phyloP scores from a whole-genome alignment of 2,113 vertebrate genomes.

The Phylloscopus whistleri region DNA sequence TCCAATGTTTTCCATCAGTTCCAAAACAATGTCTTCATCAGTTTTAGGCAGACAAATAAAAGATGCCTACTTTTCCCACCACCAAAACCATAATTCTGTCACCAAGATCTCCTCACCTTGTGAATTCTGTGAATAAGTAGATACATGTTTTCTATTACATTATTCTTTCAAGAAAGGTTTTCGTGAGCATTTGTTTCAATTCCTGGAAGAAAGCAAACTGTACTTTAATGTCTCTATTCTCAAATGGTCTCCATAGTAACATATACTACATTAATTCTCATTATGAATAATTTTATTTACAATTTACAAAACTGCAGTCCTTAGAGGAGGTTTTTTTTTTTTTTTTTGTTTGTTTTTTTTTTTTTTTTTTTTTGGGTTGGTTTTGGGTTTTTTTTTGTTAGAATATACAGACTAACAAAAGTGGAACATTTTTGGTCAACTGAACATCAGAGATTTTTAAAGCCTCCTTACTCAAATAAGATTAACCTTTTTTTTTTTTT shows the following conservation, averaged over 20 bases:
- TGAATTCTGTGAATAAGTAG: background rate
- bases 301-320: background rate
- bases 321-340: background rate
- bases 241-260: conserved; percentile 30
- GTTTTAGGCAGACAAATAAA: background rate
- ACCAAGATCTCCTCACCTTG: background rate
- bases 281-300: conserved; percentile 6
- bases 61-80: background rate
- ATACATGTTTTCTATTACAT: background rate
- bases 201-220: conserved; percentile 25
- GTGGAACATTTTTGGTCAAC: background rate
- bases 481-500: background rate
- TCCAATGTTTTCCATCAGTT: background rate
- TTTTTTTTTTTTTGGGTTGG: no score
- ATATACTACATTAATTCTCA: conserved; percentile 29
- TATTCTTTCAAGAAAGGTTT: conserved; percentile 30
- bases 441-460: background rate
- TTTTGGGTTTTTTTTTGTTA: background rate
- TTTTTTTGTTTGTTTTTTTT: no score
- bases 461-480: background rate
- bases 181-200: background rate
- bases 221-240: conserved; percentile 32
- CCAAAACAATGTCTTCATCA: background rate
- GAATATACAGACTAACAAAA: background rate
- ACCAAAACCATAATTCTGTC: background rate